Evolutionary conservation across 2,888 invertebrate genomes (phyloP), one percentile per base, ranked within the genome.

Genomic region (Macrophya alboannulata): DNA sequence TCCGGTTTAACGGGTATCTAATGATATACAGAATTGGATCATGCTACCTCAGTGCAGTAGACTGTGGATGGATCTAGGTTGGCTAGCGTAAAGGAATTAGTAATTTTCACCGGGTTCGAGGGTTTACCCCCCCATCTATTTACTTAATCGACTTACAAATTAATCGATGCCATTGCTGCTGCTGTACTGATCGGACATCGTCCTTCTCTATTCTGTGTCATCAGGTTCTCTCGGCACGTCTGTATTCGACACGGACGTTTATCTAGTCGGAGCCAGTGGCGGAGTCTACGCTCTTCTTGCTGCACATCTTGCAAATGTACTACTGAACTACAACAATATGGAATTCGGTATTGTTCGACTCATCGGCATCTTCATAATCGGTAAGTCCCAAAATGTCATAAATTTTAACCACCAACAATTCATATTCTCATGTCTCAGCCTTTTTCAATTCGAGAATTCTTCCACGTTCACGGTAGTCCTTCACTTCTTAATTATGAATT

Each of bases 251-350:
- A 97, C 98, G 79, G 97, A 98, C 94, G 98, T 98, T 85, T 99
- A 97, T 94, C 96, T 99, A 88, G 99, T 99, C 84, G 99, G 99
- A 83, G 99, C 99, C 4, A 99, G 99, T 84, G 99, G 99, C 40
- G 99, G 99, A 0, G 99, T 99, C 76, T 99, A 99, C 94, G 99
- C 99, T 21, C 95, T 99, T 48, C 94, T 99, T 77, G 98, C 99
- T 5, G 99, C 99, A 71, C 99, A 99, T 94, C 95, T 99, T 89
- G 98, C 99, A 88, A 99, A 99, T 94, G 98, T 99, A 82, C 95
- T 99, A 91, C 95, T 99, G 88, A 99, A 99, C 95, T 99, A 98
- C 94, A 97, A 98, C 92, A 97, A 98, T 92, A 98, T 99, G 98
- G 98, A 98, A 91, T 97, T 98, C 92, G 98, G 98, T 84, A 96